phyloP scores from a whole-genome alignment of 2,113 vertebrate species.

The Siniperca chuatsi region DNA sequence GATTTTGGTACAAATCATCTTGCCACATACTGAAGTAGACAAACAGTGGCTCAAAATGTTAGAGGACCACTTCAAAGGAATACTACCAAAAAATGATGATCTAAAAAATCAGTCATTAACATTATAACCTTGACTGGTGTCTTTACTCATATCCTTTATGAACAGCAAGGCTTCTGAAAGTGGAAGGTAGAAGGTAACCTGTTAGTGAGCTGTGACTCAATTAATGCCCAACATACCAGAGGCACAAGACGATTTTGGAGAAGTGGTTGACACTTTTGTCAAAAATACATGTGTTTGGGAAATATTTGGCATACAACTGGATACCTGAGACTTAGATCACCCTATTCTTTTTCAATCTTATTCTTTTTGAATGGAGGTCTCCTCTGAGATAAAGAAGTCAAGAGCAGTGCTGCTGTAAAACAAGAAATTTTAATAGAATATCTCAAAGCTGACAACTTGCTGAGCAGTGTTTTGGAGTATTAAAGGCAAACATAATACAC shows the following conservation, averaged over 20 bases:
- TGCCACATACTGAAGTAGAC: neutral
- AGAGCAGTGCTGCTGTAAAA: neutral
- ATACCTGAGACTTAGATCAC: neutral
- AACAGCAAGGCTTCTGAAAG: neutral
- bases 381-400: neutral
- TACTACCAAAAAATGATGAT: neutral
- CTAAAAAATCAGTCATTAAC: neutral
- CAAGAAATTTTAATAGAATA: neutral
- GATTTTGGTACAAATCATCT: neutral
- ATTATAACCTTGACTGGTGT: neutral
- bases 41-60: neutral
- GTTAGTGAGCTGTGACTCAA: neutral
- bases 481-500: constrained; percentile 1
- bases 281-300: neutral
- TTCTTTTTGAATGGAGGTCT: constrained; percentile 1
- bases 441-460: constrained; percentile 4
- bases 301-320: neutral
- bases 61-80: neutral
- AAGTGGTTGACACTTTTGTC: neutral
- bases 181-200: neutral
- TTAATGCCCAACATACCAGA: neutral
- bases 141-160: neutral
- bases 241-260: neutral
- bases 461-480: neutral
- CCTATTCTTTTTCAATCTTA: no score